Evolutionary conservation across 2,888 invertebrate genomes (phyloP), one percentile per base, ranked within the genome.

Genomic region (Drosophila anomalata): DNA sequence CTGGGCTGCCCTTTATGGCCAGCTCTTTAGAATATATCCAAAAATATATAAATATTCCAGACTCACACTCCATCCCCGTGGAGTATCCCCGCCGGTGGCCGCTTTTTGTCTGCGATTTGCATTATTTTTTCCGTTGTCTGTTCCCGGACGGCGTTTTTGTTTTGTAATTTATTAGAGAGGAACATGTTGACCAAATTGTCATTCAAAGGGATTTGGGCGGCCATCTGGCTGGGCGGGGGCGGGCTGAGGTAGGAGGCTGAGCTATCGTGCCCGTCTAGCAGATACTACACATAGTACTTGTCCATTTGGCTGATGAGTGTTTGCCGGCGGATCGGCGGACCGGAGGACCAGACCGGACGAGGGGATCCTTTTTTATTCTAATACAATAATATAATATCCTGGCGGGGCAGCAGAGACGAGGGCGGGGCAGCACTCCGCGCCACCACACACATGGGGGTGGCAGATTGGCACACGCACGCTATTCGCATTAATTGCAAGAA

Each of bases 121-220:
- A 74, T 74, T 76, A 66, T 48, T 73, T 54, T 42, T 20, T 44
- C 2, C 22, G 3, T 47, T 33, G 9, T 26, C 3, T 36, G 8
- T 41, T 57, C 26, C 63, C 20, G 31, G 31, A 11, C 41, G 51
- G 20, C 47, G 44, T 53, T 53, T 61, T 61, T 51, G 61, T 60
- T 86, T 82, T 87, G 87, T 84, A 82, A 82, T 82, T 82, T 82
- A 82, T 82, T 82, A 82, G 82, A 84, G 84, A 78, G 82, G 77
- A 87, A 82, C 83, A 87, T 84, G 87, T 84, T 82, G 87, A 86
- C 86, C 84, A 84, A 87, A 84, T 84, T 84, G 84, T 87, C 88
- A 87, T 84, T 84, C 86, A 84, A 84, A 87, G 78, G 87, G 83
- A 79, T 85, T 87, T 72, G 29, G 9, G 9, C 29, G 9, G 29